Evolutionary conservation across 2,888 invertebrate species (phyloP), one percentile per base, ranked within the genome.

Genomic region (Patella ulyssiponensis): DNA sequence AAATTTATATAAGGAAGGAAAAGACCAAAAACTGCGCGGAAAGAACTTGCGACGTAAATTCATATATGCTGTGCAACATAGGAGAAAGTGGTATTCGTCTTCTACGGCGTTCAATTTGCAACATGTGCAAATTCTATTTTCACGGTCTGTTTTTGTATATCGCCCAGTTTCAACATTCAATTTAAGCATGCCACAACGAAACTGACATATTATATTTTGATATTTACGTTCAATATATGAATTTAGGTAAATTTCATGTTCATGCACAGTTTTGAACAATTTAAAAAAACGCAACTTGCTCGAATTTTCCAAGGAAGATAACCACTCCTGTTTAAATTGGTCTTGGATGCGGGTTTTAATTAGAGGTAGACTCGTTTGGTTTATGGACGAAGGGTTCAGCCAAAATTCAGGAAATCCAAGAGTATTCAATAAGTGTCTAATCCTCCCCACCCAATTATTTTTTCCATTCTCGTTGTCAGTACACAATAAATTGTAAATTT

Each of bases 111-210:
- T 64, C 23, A 11, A 64, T 20, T 64, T 64, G 20, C 64, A 64
- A n/a, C 64, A 64, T 64, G n/a, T 20, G 23, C 64, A 64, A 20
- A 64, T n/a, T 64, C 64, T 64, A 20, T 64, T 64, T 9, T 64
- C 17, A 64, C 64, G 64, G 23, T n/a, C 20, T 64, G 23, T 64
- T 20, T 64, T 64, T 20, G 64, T 64, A 64, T 64, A 64, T 64
- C 64, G n/a, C n/a, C 64, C 64, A 64, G 64, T 64, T 20, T 64
- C 64, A n/a, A 64, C n/a, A 64, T 20, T n/a, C 64, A 64, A 20
- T 20, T 64, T n/a, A 20, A 64, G 64, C 7, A 20, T 64, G 23
- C 64, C 64, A 2, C 64, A n/a, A n/a, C n/a, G n/a, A n/a, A n/a
- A n/a, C n/a, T n/a, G n/a, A n/a, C n/a, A n/a, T n/a, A n/a, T n/a